Conservation (phyloP, 37 sponge, comb jelly and placozoan species). For the Cladorhizidae sp. region DNA sequence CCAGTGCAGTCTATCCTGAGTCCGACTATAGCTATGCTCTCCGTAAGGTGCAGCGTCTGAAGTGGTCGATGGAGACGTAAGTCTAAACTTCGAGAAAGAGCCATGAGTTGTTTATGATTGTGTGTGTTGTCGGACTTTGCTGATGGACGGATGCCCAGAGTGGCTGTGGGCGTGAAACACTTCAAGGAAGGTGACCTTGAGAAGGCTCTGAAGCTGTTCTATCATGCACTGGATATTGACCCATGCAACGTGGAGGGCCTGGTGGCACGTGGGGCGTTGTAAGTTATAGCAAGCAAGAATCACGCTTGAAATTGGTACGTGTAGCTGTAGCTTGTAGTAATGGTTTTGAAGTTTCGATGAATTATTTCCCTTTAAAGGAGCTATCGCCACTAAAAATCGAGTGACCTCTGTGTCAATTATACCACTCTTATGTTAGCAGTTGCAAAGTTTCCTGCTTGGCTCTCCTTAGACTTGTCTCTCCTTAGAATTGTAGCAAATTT, state of each 20-base stretch:
- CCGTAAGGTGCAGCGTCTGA: conserved; percentile 57
- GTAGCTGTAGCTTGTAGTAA: background rate
- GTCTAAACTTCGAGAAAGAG: background rate
- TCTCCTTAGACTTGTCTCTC: too few species aligned
- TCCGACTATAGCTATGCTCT: conserved; percentile 53
- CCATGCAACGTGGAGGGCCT: conserved; percentile 73
- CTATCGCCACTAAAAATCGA: too few species aligned
- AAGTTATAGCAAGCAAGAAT: conserved; percentile 1
- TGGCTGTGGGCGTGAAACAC: conserved; percentile 65
- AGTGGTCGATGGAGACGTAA: conserved; percentile 82
- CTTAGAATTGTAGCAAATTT: too few species aligned
- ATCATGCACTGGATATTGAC: conserved; percentile 82
- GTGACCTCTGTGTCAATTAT: too few species aligned
- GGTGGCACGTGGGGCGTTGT: conserved; percentile 88
- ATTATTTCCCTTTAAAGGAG: too few species aligned
- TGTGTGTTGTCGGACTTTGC: background rate
- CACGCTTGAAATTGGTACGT: background rate
- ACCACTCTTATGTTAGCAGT: too few species aligned
- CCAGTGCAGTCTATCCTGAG: conserved; percentile 35
- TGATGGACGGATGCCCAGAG: conserved; percentile 32
- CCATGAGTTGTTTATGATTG: background rate
- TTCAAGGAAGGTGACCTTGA: conserved; percentile 59
- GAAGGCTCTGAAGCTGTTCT: conserved; percentile 55
- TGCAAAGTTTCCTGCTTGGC: too few species aligned
- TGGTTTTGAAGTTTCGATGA: background rate